A percentile compares a stretch with the other conserved stretches of the same genome.
Evolutionary conservation across 2,888 invertebrate genomes (phyloP).

Genomic region (Nemapogon koenigi): DNA sequence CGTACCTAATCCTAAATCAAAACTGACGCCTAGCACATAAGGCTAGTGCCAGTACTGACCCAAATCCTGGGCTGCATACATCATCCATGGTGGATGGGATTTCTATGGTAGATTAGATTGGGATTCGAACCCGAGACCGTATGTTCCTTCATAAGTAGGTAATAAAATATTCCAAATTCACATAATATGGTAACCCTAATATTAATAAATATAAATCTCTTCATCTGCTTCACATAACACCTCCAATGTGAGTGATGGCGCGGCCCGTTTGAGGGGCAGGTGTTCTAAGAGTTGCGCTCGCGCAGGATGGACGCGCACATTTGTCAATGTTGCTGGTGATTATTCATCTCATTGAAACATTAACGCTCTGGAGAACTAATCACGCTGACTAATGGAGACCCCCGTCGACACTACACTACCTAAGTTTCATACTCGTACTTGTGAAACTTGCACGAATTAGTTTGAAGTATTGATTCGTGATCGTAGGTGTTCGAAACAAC

Average conservation of each 20-base stretch:
- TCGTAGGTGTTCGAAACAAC: too few relatives aligned
- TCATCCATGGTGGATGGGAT: too few relatives aligned
- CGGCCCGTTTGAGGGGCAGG: slow-evolving; percentile 28
- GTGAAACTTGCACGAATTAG: slow-evolving; percentile 4
- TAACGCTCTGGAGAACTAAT: slow-evolving; percentile 58
- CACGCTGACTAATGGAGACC: slow-evolving; percentile 62
- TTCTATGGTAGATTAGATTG: too few relatives aligned
- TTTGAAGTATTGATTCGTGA: too few relatives aligned
- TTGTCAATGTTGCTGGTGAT: slow-evolving; percentile 61
- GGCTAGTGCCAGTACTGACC: too few relatives aligned
- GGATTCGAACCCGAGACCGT: not conserved
- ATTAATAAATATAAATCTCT: slow-evolving; percentile 60
- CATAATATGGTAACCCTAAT: slow-evolving; percentile 31
- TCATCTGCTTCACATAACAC: slow-evolving; percentile 46
- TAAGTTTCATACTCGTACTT: slow-evolving; percentile 43
- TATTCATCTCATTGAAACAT: slow-evolving; percentile 65
- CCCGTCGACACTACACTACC: slow-evolving; percentile 61
- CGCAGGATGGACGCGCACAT: slow-evolving; percentile 43
- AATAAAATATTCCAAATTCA: not conserved
- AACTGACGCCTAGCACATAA: too few relatives aligned
- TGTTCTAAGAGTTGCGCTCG: slow-evolving; percentile 55
- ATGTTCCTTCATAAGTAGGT: not conserved
- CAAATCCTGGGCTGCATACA: too few relatives aligned
- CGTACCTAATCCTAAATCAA: too few relatives aligned
- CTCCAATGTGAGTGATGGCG: slow-evolving; percentile 47